Conservation (phyloP, 2,113 vertebrate species). For the Tetrao urogallus region DNA sequence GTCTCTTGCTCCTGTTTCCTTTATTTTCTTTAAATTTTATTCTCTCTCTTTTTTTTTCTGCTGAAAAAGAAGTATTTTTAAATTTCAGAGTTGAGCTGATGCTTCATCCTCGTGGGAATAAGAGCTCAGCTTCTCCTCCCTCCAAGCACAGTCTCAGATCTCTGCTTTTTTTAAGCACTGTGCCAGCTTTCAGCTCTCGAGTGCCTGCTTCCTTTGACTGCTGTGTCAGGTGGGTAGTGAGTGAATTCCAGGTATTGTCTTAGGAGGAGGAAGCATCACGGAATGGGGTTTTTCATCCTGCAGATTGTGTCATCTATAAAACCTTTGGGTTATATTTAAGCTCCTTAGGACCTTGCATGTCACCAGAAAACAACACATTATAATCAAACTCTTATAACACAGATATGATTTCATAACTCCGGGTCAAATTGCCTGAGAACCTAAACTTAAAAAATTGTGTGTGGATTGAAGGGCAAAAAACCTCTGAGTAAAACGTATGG, state of each 20-base stretch:
- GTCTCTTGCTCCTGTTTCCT: background rate
- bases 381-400: background rate
- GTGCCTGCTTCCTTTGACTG: background rate
- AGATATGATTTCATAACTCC: background rate
- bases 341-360: background rate
- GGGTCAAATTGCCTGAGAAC: background rate
- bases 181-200: background rate
- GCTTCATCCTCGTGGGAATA: slow-evolving; percentile 16
- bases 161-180: background rate
- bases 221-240: background rate
- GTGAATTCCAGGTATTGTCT: background rate
- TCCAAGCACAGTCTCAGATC: slow-evolving; percentile 41
- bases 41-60: background rate
- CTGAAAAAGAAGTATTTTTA: slow-evolving; percentile 31
- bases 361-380: background rate
- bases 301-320: background rate
- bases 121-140: background rate
- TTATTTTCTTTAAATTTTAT: slow-evolving; percentile 6
- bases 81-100: slow-evolving; percentile 28
- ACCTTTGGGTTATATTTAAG: background rate
- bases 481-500: background rate
- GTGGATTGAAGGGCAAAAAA: background rate
- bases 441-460: background rate
- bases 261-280: background rate
- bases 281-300: background rate